phyloP scores from a whole-genome alignment of 2,113 vertebrate species.

The Butorides virescens region DNA sequence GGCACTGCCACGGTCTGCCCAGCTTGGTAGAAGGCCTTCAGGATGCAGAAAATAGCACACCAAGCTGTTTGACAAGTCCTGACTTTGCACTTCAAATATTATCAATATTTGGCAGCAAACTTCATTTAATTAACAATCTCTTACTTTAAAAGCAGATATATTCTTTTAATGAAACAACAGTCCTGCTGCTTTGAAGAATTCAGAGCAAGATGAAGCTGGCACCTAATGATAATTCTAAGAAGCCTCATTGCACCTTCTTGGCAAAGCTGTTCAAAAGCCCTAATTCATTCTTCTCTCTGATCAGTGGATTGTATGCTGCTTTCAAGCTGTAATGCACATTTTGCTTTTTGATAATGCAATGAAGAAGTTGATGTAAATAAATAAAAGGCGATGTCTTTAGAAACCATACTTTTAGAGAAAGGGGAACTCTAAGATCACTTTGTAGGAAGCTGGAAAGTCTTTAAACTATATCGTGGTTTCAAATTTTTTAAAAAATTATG shows the following conservation, averaged over 20 bases:
- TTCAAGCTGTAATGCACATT: slow-evolving; percentile 28
- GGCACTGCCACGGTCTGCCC: background rate
- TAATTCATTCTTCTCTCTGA: background rate
- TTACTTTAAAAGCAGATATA: slow-evolving; percentile 30
- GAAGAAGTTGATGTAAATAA: background rate
- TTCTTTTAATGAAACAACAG: slow-evolving; percentile 19
- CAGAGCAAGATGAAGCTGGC: slow-evolving; percentile 29
- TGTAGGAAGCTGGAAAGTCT: background rate
- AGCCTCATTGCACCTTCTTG: slow-evolving; percentile 8
- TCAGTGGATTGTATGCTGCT: background rate
- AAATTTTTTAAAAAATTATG: background rate
- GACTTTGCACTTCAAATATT: background rate
- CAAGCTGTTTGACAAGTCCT: background rate
- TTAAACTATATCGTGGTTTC: background rate
- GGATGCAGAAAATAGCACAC: background rate
- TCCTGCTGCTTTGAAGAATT: slow-evolving; percentile 34
- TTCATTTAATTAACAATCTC: slow-evolving; percentile 46
- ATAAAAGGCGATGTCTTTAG: background rate
- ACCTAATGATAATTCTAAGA: slow-evolving; percentile 38
- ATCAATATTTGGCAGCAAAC: slow-evolving; percentile 5
- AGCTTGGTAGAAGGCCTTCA: background rate
- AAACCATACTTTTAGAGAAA: background rate
- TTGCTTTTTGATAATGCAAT: slow-evolving; percentile 18
- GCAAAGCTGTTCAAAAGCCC: slow-evolving; percentile 25
- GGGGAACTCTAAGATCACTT: background rate